A percentile compares a stretch with the other conserved stretches of the same genome.
These are phyloP conservation scores for Drosophila tropicalis DNA, from an alignment of 1,140 invertebrate genomes.

Conservation along the genomic window DNA sequence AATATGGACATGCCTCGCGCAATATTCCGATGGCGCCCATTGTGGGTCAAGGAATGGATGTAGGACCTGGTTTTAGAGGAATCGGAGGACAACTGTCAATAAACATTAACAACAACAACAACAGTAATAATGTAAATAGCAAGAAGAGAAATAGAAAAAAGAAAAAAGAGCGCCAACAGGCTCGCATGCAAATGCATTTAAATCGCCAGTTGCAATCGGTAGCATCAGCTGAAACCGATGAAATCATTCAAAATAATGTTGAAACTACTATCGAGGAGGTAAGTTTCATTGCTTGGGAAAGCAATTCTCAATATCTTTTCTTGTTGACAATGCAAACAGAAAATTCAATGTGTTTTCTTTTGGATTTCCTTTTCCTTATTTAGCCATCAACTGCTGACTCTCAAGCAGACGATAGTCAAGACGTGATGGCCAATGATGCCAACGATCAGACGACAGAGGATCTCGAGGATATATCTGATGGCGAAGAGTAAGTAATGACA, in stretches of 20 bases:
- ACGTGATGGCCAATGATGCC: background rate
- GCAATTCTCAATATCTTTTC: too few relatives aligned
- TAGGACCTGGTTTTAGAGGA: constrained; percentile 17
- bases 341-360: too few relatives aligned
- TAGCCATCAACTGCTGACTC: background rate
- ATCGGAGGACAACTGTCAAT: background rate
- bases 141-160: constrained; percentile 56
- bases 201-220: constrained; percentile 28
- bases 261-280: constrained; percentile 16
- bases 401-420: background rate
- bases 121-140: constrained; percentile 7
- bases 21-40: background rate
- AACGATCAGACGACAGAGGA: constrained; percentile 31
- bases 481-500: constrained; percentile 69
- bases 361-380: background rate
- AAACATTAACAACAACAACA: background rate
- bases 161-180: constrained; percentile 35
- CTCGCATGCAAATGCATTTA: constrained; percentile 29
- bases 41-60: background rate
- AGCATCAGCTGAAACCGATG: background rate
- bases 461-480: constrained; percentile 78
- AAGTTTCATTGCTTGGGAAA: constrained; percentile 1
- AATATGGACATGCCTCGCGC: constrained; percentile 85
- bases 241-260: background rate
- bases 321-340: too few relatives aligned